These are phyloP conservation scores for Metaphire vulgaris DNA, from an alignment of 1,140 invertebrate genomes.

Conservation along the genomic window DNA sequence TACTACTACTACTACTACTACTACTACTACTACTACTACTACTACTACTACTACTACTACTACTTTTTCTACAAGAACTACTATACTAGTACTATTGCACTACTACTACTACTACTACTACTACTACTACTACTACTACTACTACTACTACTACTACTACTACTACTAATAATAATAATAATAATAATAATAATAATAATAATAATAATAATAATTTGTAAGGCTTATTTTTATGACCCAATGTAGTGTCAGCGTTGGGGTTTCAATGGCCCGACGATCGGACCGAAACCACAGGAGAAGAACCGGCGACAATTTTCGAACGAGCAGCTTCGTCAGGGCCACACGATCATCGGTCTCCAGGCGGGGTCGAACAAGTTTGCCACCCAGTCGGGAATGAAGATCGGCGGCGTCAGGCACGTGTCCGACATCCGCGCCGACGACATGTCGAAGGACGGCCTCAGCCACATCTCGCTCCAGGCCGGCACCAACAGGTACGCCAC, in stretches of 20 bases:
- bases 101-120: no score
- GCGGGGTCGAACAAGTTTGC: constrained; percentile 81
- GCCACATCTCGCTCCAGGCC: constrained; percentile 83
- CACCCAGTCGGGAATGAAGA: constrained; percentile 45
- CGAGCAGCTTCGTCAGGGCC: constrained; percentile 79
- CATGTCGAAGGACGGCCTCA: constrained; percentile 59
- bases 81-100: no score
- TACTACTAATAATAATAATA: no score
- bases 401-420: constrained; percentile 61
- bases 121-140: no score
- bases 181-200: no score
- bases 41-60: no score
- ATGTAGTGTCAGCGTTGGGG: constrained; percentile 71
- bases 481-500: constrained; percentile 85
- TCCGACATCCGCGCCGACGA: constrained; percentile 40
- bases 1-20: no score
- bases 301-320: constrained; percentile 73
- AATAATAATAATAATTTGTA: no score
- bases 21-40: no score
- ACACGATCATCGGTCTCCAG: constrained; percentile 67
- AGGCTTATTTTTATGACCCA: no score
- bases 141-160: no score
- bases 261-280: constrained; percentile 68
- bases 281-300: constrained; percentile 85
- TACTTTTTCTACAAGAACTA: no score